Percentiles rank a stretch among this genome's conserved stretches.
These are phyloP conservation scores for Microdon myrmicae DNA, from an alignment of 2,888 invertebrate genomes.

Conservation along the genomic window DNA sequence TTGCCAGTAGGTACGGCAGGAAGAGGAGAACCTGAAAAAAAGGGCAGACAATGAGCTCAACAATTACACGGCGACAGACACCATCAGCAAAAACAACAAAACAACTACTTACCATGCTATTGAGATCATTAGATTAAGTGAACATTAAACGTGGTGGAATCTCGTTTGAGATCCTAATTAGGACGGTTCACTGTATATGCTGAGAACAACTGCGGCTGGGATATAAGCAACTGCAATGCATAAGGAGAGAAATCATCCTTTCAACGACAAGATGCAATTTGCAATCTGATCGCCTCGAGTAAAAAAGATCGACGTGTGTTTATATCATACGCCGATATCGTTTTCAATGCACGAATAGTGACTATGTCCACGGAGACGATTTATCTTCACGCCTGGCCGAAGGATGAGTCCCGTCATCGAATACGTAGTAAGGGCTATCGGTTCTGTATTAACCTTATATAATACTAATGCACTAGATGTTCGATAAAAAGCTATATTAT, in stretches of 20 bases:
- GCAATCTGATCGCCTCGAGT: constrained; percentile 45
- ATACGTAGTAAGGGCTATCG: constrained; percentile 44
- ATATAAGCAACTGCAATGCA: not conserved
- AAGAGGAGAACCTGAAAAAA: not conserved
- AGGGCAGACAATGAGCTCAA: not conserved
- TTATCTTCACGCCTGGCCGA: constrained; percentile 49
- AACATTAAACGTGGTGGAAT: constrained; percentile 51
- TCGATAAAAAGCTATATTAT: constrained; percentile 48
- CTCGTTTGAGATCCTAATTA: constrained; percentile 50
- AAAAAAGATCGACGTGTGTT: constrained; percentile 38
- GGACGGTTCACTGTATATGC: constrained; percentile 28
- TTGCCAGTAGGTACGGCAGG: constrained; percentile 15
- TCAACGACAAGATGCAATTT: constrained; percentile 51
- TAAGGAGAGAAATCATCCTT: constrained; percentile 23
- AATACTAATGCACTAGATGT: constrained; percentile 31
- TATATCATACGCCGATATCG: constrained; percentile 24
- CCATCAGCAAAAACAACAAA: constrained; percentile 8
- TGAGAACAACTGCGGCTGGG: constrained; percentile 4
- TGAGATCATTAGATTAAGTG: constrained; percentile 50
- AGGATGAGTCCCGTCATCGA: constrained; percentile 48
- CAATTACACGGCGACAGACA: not conserved
- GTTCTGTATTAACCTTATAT: constrained; percentile 32
- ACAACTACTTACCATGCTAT: constrained; percentile 3
- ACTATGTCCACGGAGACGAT: constrained; percentile 36
- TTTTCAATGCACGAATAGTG: constrained; percentile 34